Percentiles rank a stretch among this genome's conserved stretches.
Evolutionary conservation across 2,113 vertebrate species (phyloP).

Genomic region (Himantopus leucocephalus): DNA sequence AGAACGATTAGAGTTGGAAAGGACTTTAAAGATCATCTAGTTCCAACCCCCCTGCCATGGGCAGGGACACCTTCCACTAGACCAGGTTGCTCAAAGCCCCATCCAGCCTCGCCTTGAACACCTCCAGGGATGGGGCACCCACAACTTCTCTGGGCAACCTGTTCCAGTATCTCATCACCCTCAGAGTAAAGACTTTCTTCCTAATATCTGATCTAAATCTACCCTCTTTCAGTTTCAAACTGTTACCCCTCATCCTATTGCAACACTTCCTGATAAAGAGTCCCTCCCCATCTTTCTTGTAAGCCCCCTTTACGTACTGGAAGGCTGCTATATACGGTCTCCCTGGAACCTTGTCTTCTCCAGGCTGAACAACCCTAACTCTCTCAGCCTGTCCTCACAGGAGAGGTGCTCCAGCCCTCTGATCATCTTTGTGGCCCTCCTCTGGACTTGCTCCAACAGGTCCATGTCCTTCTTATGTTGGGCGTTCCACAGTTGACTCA

Average conservation of each 20-base stretch:
- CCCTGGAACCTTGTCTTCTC: not conserved
- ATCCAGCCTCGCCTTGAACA: not conserved
- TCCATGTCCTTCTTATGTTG: not conserved
- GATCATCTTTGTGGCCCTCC: not conserved
- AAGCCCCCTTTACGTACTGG: not conserved
- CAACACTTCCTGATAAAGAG: not conserved
- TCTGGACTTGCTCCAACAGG: not conserved
- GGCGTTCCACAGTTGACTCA: not conserved
- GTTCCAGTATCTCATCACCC: not conserved
- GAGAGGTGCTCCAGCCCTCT: not conserved
- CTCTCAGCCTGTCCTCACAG: not conserved
- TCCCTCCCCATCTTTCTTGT: not conserved
- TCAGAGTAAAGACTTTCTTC: not conserved
- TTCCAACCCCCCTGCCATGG: not conserved
- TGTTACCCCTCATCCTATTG: fast-evolving
- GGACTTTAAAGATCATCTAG: not conserved
- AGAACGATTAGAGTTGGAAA: not conserved
- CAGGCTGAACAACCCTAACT: not conserved
- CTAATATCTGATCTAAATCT: not conserved
- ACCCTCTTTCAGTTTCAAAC: not conserved
- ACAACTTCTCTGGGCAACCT: not conserved
- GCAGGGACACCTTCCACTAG: not conserved
- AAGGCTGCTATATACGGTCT: not conserved
- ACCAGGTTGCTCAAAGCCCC: not conserved
- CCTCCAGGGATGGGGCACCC: not conserved